These are phyloP conservation scores for Lacerta bilineata DNA, from an alignment of 2,797 vertebrate species.

Conservation along the genomic window DNA sequence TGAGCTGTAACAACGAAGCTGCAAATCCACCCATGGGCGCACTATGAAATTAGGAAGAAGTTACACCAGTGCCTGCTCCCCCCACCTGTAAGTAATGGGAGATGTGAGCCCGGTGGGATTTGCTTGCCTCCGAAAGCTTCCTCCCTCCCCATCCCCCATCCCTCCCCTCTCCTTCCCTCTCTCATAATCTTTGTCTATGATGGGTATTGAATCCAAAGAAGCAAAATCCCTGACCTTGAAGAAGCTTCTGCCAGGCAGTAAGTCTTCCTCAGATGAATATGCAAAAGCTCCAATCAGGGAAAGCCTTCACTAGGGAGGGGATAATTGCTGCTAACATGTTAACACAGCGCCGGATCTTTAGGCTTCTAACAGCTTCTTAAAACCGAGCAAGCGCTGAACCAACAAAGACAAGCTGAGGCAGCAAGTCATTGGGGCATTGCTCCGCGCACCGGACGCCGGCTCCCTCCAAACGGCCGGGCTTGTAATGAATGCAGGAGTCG, in stretches of 20 bases:
- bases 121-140: slow-evolving; percentile 46
- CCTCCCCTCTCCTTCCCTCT: slow-evolving; percentile 34
- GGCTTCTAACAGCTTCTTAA: slow-evolving; percentile 62
- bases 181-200: slow-evolving; percentile 66
- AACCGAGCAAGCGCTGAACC: slow-evolving; percentile 51
- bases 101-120: slow-evolving; percentile 36
- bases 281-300: slow-evolving; percentile 64
- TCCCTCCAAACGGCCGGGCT: fast-evolving
- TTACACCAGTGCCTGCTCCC: too few species aligned
- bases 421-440: slow-evolving; percentile 52
- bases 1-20: background rate
- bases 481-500: fast-evolving
- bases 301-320: slow-evolving; percentile 61
- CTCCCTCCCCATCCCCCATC: background rate
- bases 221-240: slow-evolving; percentile 73
- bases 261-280: slow-evolving; percentile 62
- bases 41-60: background rate
- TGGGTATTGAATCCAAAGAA: slow-evolving; percentile 72
- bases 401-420: slow-evolving; percentile 57
- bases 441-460: background rate
- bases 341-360: slow-evolving; percentile 55
- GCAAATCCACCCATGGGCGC: background rate
- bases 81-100: slow-evolving; percentile 26
- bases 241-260: slow-evolving; percentile 66
- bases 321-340: slow-evolving; percentile 68